Percentiles rank a stretch among this genome's conserved stretches.
phyloP scores from a whole-genome alignment of 2,113 vertebrate species.

The Lampris megalopsis region DNA sequence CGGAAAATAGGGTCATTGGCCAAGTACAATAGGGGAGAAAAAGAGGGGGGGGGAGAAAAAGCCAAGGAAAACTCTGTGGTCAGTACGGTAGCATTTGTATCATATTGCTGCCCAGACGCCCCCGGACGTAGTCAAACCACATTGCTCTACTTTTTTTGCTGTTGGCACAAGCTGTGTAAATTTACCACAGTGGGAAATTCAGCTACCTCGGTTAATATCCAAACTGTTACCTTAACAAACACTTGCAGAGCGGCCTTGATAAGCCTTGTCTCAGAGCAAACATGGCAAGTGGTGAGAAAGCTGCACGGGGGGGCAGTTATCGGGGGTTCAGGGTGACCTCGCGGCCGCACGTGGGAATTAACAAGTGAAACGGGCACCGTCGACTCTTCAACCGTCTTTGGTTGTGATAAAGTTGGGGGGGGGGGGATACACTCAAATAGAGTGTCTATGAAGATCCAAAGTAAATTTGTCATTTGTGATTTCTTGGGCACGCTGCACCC shows the following conservation, averaged over 20 bases:
- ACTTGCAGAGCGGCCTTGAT: constrained; percentile 9
- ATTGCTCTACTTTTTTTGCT: not conserved
- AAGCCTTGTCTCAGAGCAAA: constrained; percentile 14
- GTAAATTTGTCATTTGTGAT: not conserved
- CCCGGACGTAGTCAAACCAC: not conserved
- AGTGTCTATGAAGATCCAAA: not conserved
- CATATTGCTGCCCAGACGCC: not conserved
- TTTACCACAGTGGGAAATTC: constrained; percentile 10
- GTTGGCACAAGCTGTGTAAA: constrained; percentile 1
- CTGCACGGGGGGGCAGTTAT: too few species aligned
- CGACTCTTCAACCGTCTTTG: too few species aligned
- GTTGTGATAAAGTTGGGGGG: too few species aligned
- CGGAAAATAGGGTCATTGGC: too few species aligned
- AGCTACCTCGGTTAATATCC: too few species aligned
- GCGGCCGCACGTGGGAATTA: not conserved
- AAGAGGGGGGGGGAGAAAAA: not conserved
- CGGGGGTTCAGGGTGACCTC: not conserved
- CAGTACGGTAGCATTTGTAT: not conserved
- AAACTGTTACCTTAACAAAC: constrained; percentile 16
- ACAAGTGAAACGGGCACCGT: not conserved
- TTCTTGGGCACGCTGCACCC: constrained; percentile 39
- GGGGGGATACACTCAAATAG: too few species aligned
- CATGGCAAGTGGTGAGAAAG: not conserved
- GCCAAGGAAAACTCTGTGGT: not conserved
- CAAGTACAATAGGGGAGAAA: too few species aligned